Conservation (phyloP, 2,888 invertebrate genomes). For the Volucella zonaria region DNA sequence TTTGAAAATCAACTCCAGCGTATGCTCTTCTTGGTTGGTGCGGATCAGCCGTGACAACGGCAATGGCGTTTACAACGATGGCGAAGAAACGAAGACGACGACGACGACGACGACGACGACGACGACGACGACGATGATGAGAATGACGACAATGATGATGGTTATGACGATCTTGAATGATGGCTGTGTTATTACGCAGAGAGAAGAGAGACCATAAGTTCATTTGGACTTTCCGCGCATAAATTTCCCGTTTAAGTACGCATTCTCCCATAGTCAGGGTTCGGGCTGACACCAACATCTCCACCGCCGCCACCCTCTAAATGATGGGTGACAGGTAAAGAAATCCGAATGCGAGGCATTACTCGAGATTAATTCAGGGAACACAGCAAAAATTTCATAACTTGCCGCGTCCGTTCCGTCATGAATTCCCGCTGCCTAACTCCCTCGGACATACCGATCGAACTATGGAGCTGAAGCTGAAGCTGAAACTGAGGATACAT, state of each 20-base stretch:
- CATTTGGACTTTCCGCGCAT: conserved; percentile 67
- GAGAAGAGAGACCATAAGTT: conserved; percentile 43
- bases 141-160: conserved; percentile 67
- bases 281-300: too few relatives aligned
- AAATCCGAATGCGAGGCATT: conserved; percentile 62
- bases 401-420: conserved; percentile 33
- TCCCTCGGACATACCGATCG: neutral
- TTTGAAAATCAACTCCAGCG: neutral
- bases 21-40: neutral
- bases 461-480: neutral
- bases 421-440: neutral
- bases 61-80: neutral
- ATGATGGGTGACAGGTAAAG: conserved; percentile 63
- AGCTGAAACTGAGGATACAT: neutral
- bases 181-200: conserved; percentile 64
- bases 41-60: conserved; percentile 13
- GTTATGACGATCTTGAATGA: conserved; percentile 71
- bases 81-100: conserved; percentile 6
- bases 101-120: conserved; percentile 26
- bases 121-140: conserved; percentile 38
- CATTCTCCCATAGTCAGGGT: conserved; percentile 10
- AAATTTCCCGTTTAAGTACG: conserved; percentile 49
- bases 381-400: conserved; percentile 68
- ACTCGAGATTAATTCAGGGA: conserved; percentile 67
- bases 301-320: neutral